Base-by-base conservation (phyloP, 1,140 invertebrate species). In the Magallana angulata region DNA sequence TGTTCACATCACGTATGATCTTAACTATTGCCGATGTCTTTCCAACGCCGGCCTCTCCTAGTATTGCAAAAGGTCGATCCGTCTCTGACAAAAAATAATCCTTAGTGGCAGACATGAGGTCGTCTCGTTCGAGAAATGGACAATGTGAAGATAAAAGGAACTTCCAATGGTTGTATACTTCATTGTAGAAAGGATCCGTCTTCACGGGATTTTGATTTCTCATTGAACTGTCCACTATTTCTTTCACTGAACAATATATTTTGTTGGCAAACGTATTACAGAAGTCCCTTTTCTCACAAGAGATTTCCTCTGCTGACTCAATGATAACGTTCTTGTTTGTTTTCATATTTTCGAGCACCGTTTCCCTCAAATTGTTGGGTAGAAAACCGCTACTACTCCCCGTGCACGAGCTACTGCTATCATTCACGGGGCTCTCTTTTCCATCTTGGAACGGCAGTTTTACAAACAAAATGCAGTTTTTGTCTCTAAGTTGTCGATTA, bases 151-250 rank as follows among this genome's bases (percentile, higher is more conserved):
- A 98, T 92, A 97, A 98, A 92, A 98, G 98, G 58, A 98, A 98
- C 92, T 99, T 98, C 48, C 99, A 96, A 96, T 99, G 98, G 92
- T 99, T 98, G 36, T 99, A 95, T 80, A 99, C 98, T 95, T 99
- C 98, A 1, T 98, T 98, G 90, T 91, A 93, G 14, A 94, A 86
- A 14, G 58, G 82, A 87, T 95, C 93, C 11, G 90, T 80, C 16
- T 89, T 76, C 7, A 95, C 82, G 64, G 91, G 88, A 97, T 98
- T 89, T 85, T 90, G 87, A n/a, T 92, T 91, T 12, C 87, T 81
- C 71, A 94, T 92, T n/a, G 90, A 91, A 30, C 90, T 82, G 82
- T 94, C 93, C 48, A 95, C 93, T 82, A 95, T 96, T 92, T 98
- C 98, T 0, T 98, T 97, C 86, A 99, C 98, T 86, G 98, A 98